Percentiles rank a stretch among this genome's conserved stretches.
These are phyloP conservation scores for Coelopa pilipes DNA, from an alignment of 2,888 invertebrate species.

Conservation along the genomic window DNA sequence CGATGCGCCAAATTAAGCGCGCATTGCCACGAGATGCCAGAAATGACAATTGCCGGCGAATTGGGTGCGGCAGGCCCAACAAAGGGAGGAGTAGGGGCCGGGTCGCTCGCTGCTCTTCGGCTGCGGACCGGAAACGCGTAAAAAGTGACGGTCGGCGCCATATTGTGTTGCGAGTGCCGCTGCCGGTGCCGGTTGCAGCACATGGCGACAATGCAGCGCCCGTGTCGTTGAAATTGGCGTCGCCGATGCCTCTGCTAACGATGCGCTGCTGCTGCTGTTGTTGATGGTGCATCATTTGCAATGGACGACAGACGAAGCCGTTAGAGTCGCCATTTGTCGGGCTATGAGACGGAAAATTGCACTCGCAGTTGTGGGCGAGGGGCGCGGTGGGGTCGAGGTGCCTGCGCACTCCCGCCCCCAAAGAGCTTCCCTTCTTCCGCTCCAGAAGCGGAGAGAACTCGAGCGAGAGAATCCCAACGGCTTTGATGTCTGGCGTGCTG, in stretches of 20 bases:
- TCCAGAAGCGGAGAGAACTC: neutral
- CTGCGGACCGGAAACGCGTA: constrained; percentile 31
- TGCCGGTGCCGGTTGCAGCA: neutral
- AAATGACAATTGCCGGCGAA: constrained; percentile 32
- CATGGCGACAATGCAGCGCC: neutral
- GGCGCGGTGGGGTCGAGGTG: no score
- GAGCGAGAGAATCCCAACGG: no score
- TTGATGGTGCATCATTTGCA: constrained; percentile 2
- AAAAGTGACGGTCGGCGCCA: neutral
- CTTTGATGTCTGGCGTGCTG: neutral
- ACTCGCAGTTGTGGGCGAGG: neutral
- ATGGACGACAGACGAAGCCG: constrained; percentile 28
- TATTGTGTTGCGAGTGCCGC: no score
- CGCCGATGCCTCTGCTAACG: neutral
- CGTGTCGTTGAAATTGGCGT: constrained; percentile 4
- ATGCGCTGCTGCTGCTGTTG: neutral
- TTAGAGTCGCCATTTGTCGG: neutral
- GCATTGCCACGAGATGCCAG: constrained; percentile 4
- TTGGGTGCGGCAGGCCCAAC: constrained; percentile 30
- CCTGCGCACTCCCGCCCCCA: no score
- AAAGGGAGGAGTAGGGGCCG: constrained; percentile 23
- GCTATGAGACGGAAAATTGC: constrained; percentile 34
- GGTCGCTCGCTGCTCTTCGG: constrained; percentile 19
- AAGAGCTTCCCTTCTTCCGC: no score
- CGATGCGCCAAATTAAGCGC: constrained; percentile 17